A percentile compares a stretch with the other conserved stretches of the same genome.
Evolutionary conservation across 2,888 invertebrate species (phyloP).

Genomic region (Epicampocera succincta): DNA sequence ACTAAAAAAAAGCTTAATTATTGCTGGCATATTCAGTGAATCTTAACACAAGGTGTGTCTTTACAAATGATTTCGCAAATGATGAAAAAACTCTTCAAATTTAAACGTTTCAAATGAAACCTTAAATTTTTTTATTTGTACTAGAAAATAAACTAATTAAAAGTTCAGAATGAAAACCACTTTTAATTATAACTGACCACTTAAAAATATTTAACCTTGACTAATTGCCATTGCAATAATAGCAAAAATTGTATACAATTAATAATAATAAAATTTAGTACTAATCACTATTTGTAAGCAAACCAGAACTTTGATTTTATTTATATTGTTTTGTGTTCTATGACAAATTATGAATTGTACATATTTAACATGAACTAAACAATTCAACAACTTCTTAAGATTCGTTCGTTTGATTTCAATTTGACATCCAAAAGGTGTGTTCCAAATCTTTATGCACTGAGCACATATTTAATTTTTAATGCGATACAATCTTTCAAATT

Average conservation of each 20-base stretch:
- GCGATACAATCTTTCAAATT: slow-evolving; percentile 49
- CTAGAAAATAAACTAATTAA: slow-evolving; percentile 5
- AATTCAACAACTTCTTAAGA: slow-evolving; percentile 31
- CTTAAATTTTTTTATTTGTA: not conserved
- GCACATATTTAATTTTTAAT: slow-evolving; percentile 9
- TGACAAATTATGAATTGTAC: slow-evolving; percentile 57
- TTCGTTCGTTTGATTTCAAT: slow-evolving; percentile 6
- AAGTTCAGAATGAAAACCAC: slow-evolving; percentile 19
- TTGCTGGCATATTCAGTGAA: slow-evolving; percentile 34
- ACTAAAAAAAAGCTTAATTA: slow-evolving; percentile 4
- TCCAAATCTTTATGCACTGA: slow-evolving; percentile 32
- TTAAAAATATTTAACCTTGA: slow-evolving; percentile 10
- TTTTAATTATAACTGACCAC: slow-evolving; percentile 33
- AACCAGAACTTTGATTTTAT: not conserved
- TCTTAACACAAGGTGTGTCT: slow-evolving; percentile 33
- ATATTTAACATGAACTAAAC: slow-evolving; percentile 1
- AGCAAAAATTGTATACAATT: slow-evolving; percentile 26
- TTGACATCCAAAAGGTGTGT: slow-evolving; percentile 47
- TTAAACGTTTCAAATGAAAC: not conserved
- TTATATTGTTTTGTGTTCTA: slow-evolving; percentile 12
- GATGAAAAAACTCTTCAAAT: slow-evolving; percentile 5
- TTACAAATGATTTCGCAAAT: not conserved
- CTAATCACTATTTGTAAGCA: not conserved
- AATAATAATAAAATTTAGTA: slow-evolving; percentile 26
- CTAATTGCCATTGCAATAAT: slow-evolving; percentile 24